A percentile compares a stretch with the other conserved stretches of the same genome.
Conservation (phyloP, 2,797 vertebrate genomes). For the Geotrypetes seraphini region DNA sequence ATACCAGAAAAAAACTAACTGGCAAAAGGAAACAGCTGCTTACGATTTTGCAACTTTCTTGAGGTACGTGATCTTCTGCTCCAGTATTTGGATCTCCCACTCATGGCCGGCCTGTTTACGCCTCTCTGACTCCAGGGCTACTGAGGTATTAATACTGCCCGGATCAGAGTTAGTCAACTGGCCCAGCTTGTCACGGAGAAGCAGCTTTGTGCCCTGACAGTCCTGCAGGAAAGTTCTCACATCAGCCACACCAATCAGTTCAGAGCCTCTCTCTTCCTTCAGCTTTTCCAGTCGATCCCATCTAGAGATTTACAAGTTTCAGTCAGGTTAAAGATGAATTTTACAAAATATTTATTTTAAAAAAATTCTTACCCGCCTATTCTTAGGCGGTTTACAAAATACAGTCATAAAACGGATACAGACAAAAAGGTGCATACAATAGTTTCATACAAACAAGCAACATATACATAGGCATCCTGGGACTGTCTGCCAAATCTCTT, state of each 20-base stretch:
- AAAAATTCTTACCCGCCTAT: no score
- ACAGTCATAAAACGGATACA: no score
- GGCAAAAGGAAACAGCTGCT: constrained; percentile 11
- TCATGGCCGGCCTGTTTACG: constrained; percentile 42
- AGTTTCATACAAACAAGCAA: no score
- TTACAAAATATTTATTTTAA: no score
- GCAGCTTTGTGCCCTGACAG: constrained; percentile 51
- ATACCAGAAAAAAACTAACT: no score
- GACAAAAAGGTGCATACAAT: no score
- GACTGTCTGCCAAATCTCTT: no score
- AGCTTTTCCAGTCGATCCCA: constrained; percentile 67
- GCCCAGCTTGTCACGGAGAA: constrained; percentile 54
- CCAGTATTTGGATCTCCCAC: constrained; percentile 60
- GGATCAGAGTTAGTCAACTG: constrained; percentile 42
- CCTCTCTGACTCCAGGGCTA: constrained; percentile 44
- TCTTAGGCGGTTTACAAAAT: no score
- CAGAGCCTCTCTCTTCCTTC: constrained; percentile 68
- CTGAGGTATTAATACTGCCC: constrained; percentile 29
- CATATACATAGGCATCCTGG: no score
- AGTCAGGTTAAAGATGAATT: no score
- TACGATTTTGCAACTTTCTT: constrained; percentile 67
- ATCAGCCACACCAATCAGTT: constrained; percentile 60
- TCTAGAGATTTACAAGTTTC: no score
- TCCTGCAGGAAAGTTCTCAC: constrained; percentile 64
- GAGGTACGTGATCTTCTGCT: constrained; percentile 67